Evolutionary conservation across 2,797 vertebrate genomes (phyloP), one percentile per base, ranked within the genome.

Genomic region (Schizopygopsis pylzovi): DNA sequence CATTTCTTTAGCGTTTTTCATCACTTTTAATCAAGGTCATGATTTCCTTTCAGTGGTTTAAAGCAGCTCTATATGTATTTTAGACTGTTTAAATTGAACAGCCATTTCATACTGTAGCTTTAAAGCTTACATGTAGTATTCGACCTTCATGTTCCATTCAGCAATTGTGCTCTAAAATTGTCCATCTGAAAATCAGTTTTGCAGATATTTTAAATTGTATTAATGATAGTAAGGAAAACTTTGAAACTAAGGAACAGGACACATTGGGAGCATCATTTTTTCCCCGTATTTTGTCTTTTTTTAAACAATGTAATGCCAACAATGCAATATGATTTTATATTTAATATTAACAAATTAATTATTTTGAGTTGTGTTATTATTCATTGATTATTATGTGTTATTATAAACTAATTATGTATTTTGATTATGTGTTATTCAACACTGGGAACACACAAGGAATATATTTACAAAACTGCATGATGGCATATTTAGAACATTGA

Each of bases 141-240:
- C 28, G 18, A 77, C 49, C 75, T 77, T 77, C 47, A 37, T 54
- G 16, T 56, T 28, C 49, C 49, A 77, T 56, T 77, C 49, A 77
- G 28, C 4, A 70, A 41, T 20, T 41, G 67, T 41, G 39, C 39
- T 33, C 28, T 33, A 52, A 76, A 52, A 76, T 18, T 49, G 13
- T 10, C 7, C 16, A 1, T 37, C 63, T 67, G 63, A 67, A 67
- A 37, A 67, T 18, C 63, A 18, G 16, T 3, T 37, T 67, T 37
- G 16, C 28, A 67, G 15, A 67, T 33, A 37, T 37, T 67, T 67
- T 1, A 67, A 9, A 8, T 18, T 37, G 0, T 37, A 67, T 33
- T 67, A 67, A 67, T 37, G 33, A 67, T 67, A 33, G 63, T 18
- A 67, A 18, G 15, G 7, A 67, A 37, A 67, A 37, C 28, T 18